phyloP scores from a whole-genome alignment of 2,888 invertebrate species.

The Netelia fuscicornis region DNA sequence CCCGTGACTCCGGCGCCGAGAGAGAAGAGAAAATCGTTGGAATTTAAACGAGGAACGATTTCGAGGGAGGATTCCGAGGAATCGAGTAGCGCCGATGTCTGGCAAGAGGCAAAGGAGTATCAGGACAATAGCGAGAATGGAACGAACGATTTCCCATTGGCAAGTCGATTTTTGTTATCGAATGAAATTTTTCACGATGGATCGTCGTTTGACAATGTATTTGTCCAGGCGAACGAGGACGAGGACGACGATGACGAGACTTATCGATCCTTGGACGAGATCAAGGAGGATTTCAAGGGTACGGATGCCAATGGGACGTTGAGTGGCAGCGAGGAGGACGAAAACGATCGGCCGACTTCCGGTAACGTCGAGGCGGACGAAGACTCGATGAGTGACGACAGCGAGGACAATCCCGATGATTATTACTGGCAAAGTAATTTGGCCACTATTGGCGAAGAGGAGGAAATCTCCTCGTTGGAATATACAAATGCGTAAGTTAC shows the following conservation, averaged over 20 bases:
- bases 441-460: slow-evolving; percentile 90
- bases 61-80: slow-evolving; percentile 56
- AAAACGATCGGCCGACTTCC: slow-evolving; percentile 37
- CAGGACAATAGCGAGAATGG: slow-evolving; percentile 56
- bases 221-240: slow-evolving; percentile 37
- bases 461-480: slow-evolving; percentile 85
- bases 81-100: slow-evolving; percentile 59
- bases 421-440: slow-evolving; percentile 85
- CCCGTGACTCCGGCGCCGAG: slow-evolving; percentile 46
- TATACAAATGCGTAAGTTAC: slow-evolving; percentile 79
- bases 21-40: slow-evolving; percentile 49
- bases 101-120: slow-evolving; percentile 68
- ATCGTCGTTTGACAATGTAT: background rate
- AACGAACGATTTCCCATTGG: background rate
- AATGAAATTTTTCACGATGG: slow-evolving; percentile 29
- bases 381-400: slow-evolving; percentile 85
- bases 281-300: slow-evolving; percentile 68
- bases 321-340: slow-evolving; percentile 63
- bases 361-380: slow-evolving; percentile 81
- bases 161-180: background rate
- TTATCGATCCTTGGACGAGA: slow-evolving; percentile 72
- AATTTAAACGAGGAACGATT: slow-evolving; percentile 33
- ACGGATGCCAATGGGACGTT: slow-evolving; percentile 52
- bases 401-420: slow-evolving; percentile 79
- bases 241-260: slow-evolving; percentile 70